Evolutionary conservation across 2,113 vertebrate genomes (phyloP).

Genomic region (Rallus limicola): DNA sequence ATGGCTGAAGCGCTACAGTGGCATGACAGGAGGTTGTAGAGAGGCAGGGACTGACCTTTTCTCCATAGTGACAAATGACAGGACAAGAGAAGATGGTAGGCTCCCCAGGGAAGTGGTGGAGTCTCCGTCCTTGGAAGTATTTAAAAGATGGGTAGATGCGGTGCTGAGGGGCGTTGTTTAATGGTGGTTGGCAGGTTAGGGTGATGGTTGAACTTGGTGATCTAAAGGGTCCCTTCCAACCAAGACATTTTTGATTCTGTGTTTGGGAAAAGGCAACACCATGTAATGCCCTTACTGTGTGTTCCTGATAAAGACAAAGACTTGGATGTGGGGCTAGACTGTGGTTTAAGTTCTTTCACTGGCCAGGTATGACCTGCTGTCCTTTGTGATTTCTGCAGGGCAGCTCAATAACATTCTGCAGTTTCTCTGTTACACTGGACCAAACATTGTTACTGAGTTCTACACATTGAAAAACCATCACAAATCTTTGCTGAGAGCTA

Average conservation of each 20-base stretch:
- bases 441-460: conserved; percentile 42
- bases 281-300: neutral
- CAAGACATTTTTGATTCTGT: too few species aligned
- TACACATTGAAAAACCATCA: neutral
- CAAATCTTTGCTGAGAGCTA: neutral
- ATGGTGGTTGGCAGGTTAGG: too few species aligned
- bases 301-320: neutral
- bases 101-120: too few species aligned
- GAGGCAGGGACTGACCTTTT: too few species aligned
- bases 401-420: neutral
- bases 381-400: neutral
- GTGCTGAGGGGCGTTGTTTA: too few species aligned
- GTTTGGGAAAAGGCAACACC: neutral
- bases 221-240: too few species aligned
- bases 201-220: too few species aligned
- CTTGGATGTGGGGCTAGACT: neutral
- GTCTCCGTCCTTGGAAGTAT: too few species aligned
- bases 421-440: neutral
- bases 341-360: neutral
- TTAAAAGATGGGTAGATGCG: too few species aligned
- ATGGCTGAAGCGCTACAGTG: neutral
- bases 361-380: neutral
- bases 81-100: too few species aligned
- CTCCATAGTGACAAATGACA: too few species aligned
- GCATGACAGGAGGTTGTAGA: too few species aligned